phyloP scores from a whole-genome alignment of 2,113 vertebrate species.

The Cygnus atratus region DNA sequence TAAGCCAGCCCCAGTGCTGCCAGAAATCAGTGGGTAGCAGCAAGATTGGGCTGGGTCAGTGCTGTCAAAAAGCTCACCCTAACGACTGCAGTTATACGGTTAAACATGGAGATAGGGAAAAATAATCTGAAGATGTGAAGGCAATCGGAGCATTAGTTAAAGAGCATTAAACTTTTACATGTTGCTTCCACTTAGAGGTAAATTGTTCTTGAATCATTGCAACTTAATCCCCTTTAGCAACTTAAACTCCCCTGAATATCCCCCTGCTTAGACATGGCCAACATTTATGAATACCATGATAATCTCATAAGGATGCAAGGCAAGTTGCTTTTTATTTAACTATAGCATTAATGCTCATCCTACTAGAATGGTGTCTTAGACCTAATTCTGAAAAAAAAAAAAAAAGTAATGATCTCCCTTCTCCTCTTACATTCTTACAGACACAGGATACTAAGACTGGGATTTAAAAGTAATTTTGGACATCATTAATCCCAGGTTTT shows the following conservation, averaged over 20 bases:
- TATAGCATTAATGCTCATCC: background rate
- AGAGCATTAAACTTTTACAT: background rate
- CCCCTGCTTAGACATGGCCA: background rate
- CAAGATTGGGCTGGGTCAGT: background rate
- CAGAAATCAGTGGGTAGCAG: background rate
- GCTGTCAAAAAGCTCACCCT: background rate
- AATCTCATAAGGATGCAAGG: background rate
- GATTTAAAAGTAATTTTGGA: background rate
- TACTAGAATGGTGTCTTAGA: background rate
- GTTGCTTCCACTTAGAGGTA: background rate
- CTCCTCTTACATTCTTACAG: too few relatives aligned
- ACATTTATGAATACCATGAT: background rate
- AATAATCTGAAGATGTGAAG: background rate
- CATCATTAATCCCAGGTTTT: background rate
- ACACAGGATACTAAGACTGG: background rate
- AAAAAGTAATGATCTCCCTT: background rate
- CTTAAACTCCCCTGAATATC: background rate
- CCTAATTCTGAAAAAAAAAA: background rate
- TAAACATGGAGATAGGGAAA: background rate
- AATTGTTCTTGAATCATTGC: background rate
- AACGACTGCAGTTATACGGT: fast-evolving
- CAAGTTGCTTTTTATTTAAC: background rate
- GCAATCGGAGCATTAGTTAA: background rate
- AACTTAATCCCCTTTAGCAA: background rate
- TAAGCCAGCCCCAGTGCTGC: background rate